These are phyloP conservation scores for Phylloscopus trochiloides DNA, from an alignment of 2,113 vertebrate genomes.

Conservation along the genomic window DNA sequence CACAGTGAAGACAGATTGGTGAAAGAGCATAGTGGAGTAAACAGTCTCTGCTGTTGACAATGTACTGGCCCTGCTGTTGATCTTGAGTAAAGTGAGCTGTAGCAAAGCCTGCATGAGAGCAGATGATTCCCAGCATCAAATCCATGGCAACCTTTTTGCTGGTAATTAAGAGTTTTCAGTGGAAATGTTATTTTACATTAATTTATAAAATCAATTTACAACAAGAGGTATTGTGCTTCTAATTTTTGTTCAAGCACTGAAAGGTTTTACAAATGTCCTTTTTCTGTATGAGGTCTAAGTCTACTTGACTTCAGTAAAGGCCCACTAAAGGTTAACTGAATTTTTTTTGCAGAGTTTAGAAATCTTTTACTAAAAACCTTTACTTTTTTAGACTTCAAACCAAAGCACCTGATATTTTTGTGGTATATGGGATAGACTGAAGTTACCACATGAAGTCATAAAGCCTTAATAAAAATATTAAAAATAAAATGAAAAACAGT, in stretches of 20 bases:
- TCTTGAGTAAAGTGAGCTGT: not conserved
- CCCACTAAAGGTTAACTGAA: not conserved
- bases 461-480: not conserved
- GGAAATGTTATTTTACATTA: not conserved
- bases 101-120: not conserved
- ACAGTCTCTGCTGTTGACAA: not conserved
- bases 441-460: not conserved
- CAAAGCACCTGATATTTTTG: not conserved
- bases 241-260: not conserved
- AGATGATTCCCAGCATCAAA: not conserved
- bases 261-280: not conserved
- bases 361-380: not conserved
- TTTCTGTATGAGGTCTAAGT: not conserved
- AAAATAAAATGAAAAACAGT: not conserved
- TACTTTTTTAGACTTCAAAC: not conserved
- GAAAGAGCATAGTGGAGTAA: not conserved
- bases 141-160: not conserved
- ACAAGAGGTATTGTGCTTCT: not conserved
- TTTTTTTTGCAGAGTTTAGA: not conserved
- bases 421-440: not conserved
- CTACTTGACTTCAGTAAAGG: not conserved
- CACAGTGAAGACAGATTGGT: not conserved
- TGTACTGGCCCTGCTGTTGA: not conserved
- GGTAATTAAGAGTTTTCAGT: not conserved
- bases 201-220: not conserved